Evolutionary conservation across 2,797 vertebrate genomes (phyloP).

Genomic region (Heliangelus exortis): DNA sequence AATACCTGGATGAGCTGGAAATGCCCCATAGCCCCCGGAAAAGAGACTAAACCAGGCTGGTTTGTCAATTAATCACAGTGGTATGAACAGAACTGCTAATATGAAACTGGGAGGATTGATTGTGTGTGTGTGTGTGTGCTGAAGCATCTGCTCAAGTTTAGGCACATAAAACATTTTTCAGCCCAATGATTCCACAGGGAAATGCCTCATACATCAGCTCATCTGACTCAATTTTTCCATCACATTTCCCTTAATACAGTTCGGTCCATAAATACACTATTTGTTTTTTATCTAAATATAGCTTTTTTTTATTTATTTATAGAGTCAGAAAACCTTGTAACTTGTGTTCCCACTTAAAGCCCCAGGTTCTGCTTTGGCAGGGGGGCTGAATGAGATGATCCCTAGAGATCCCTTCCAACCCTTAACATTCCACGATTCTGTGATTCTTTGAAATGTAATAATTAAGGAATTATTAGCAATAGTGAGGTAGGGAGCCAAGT

Average conservation of each 20-base stretch:
- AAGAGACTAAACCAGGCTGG: neutral
- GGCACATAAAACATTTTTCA: constrained; percentile 71
- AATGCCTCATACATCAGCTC: constrained; percentile 72
- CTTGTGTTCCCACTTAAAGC: neutral
- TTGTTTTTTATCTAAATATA: constrained; percentile 52
- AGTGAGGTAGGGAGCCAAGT: neutral
- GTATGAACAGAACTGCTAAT: neutral
- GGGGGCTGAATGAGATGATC: too few species aligned
- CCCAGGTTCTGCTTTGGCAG: neutral
- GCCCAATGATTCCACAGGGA: constrained; percentile 65
- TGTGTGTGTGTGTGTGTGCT: neutral
- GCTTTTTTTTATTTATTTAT: constrained; percentile 45
- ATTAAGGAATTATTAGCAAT: neutral
- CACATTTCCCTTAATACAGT: constrained; percentile 61
- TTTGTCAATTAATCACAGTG: neutral
- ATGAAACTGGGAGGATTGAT: neutral
- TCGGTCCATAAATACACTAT: constrained; percentile 50
- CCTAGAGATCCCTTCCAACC: too few species aligned
- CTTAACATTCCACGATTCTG: too few species aligned
- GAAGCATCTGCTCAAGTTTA: constrained; percentile 71
- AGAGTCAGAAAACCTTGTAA: constrained; percentile 27
- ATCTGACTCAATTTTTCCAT: constrained; percentile 79
- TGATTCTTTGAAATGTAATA: neutral
- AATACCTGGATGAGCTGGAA: constrained; percentile 43
- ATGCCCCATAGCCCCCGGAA: neutral